Percentiles rank a stretch among this genome's conserved stretches.
phyloP scores from a whole-genome alignment of 2,113 vertebrate species.

The Microtus oregoni region DNA sequence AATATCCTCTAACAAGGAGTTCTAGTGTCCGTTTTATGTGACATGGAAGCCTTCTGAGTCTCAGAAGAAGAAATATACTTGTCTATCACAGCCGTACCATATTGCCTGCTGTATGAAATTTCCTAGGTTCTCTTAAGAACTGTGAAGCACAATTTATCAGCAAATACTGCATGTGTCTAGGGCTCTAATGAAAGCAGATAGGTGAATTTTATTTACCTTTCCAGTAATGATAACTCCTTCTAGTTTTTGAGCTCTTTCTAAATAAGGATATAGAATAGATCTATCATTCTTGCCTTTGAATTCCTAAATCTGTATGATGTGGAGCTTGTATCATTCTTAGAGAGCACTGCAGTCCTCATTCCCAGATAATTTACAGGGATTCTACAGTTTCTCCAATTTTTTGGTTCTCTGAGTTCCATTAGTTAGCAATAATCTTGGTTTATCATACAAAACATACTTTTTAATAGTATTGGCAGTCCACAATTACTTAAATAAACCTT shows the following conservation, averaged over 20 bases:
- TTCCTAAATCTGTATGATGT: background rate
- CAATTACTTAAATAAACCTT: conserved; percentile 9
- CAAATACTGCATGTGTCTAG: background rate
- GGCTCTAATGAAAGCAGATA: background rate
- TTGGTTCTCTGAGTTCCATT: background rate
- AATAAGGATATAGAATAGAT: background rate
- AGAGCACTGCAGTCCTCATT: background rate
- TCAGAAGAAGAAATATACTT: background rate
- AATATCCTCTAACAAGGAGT: background rate
- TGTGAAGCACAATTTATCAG: background rate
- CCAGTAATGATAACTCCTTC: background rate
- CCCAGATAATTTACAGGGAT: no score
- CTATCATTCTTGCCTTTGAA: background rate
- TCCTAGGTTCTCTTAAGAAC: background rate
- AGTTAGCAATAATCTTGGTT: background rate
- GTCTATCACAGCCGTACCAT: background rate
- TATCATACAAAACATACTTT: background rate
- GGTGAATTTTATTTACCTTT: background rate
- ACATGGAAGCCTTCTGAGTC: background rate
- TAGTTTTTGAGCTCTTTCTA: background rate
- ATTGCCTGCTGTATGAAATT: background rate
- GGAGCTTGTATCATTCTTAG: background rate
- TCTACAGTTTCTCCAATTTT: background rate
- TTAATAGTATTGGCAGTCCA: background rate
- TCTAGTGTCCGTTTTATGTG: background rate